Conservation (phyloP, 2,888 invertebrate genomes). For the Laothoe populi region DNA sequence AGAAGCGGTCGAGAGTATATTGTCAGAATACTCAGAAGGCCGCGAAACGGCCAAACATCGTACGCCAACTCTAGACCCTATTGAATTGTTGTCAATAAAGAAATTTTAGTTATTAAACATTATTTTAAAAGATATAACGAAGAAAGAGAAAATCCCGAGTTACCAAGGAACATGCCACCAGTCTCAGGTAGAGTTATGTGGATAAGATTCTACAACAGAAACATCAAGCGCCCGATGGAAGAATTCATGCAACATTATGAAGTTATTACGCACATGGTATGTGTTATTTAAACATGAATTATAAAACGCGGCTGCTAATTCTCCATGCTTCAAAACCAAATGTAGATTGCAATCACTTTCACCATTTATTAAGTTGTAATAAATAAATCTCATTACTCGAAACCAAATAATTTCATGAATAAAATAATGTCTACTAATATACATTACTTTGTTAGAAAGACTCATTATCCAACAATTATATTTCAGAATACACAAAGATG, state of each 20-base stretch:
- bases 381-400: too few species aligned
- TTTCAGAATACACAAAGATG: slow-evolving; percentile 89
- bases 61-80: too few species aligned
- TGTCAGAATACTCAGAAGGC: too few species aligned
- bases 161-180: slow-evolving; percentile 91
- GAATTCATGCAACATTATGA: slow-evolving; percentile 73
- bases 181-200: slow-evolving; percentile 92
- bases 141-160: slow-evolving; percentile 89
- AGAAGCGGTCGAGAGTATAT: too few species aligned
- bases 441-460: not conserved
- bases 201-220: slow-evolving; percentile 91
- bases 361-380: too few species aligned
- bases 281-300: not conserved
- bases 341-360: too few species aligned
- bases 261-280: slow-evolving; percentile 75
- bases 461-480: not conserved
- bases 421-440: too few species aligned
- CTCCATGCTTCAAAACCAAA: too few species aligned
- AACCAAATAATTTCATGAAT: too few species aligned
- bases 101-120: not conserved
- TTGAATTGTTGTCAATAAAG: not conserved
- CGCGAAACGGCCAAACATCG: too few species aligned
- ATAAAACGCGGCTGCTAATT: not conserved
- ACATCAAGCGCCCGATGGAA: slow-evolving; percentile 91
- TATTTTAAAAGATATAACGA: slow-evolving; percentile 87